Evolutionary conservation across 2,113 vertebrate genomes (phyloP).

Genomic region (Bungarus multicinctus): DNA sequence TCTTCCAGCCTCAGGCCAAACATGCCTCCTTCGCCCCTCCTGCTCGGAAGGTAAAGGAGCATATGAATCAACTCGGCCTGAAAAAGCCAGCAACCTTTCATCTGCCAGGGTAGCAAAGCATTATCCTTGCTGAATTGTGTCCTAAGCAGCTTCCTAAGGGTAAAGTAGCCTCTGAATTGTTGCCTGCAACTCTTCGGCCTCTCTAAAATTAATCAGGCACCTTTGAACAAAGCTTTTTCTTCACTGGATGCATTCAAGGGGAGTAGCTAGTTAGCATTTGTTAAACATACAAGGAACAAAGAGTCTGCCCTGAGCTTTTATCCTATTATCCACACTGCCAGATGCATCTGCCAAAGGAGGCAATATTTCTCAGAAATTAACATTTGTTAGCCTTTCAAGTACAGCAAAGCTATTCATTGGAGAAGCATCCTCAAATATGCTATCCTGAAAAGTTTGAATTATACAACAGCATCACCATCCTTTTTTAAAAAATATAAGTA

Average conservation of each 20-base stretch:
- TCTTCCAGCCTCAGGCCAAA: background rate
- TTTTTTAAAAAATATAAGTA: constrained; percentile 3
- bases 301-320: background rate
- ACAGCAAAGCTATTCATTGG: background rate
- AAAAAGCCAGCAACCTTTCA: background rate
- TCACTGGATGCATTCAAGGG: background rate
- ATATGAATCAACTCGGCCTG: background rate
- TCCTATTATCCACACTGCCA: background rate
- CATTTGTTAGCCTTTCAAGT: background rate
- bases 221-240: background rate
- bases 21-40: background rate
- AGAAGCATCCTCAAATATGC: background rate
- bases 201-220: background rate
- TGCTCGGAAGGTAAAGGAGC: background rate
- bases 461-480: background rate
- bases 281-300: background rate
- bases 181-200: background rate
- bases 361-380: background rate
- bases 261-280: background rate
- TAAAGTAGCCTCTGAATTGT: background rate
- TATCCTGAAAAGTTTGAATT: background rate
- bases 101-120: background rate
- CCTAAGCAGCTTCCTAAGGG: background rate
- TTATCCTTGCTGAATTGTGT: background rate
- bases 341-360: background rate